These are phyloP conservation scores for Camelus dromedarius DNA, from an alignment of 2,113 vertebrate species.

Conservation along the genomic window DNA sequence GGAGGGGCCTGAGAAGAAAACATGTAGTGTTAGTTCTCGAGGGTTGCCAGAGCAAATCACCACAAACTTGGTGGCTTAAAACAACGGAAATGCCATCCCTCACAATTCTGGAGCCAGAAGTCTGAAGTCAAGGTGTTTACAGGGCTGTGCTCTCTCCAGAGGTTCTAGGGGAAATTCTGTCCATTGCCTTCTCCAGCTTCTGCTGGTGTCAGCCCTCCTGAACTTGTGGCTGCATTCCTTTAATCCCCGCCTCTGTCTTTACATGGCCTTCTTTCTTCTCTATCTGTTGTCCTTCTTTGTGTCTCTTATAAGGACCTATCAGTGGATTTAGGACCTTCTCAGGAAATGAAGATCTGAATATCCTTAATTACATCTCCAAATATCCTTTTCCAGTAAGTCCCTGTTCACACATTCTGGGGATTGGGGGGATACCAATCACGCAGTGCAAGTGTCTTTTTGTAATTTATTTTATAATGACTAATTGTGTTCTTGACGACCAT, in stretches of 20 bases:
- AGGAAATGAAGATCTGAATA: background rate
- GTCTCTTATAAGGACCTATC: background rate
- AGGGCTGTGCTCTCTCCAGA: background rate
- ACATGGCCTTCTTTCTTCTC: background rate
- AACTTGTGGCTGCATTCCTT: too few relatives aligned
- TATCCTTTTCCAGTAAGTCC: background rate
- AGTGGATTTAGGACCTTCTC: background rate
- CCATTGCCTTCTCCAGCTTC: background rate
- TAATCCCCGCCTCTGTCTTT: background rate
- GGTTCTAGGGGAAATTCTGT: background rate
- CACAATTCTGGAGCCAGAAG: background rate
- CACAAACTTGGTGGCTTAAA: background rate
- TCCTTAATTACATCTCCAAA: background rate
- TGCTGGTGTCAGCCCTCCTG: too few relatives aligned
- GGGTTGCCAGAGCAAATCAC: background rate
- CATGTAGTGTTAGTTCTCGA: background rate
- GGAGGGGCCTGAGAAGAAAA: background rate
- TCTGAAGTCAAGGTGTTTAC: background rate
- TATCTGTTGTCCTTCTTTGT: background rate
- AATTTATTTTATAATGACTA: slow-evolving; percentile 13
- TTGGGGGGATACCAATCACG: background rate
- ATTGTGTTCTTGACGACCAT: background rate
- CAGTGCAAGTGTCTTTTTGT: background rate
- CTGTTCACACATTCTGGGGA: background rate
- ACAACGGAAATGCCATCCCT: background rate